Percentiles rank a stretch among this genome's conserved stretches.
phyloP scores from a whole-genome alignment of 2,797 vertebrate genomes.

The Vultur gryphus region DNA sequence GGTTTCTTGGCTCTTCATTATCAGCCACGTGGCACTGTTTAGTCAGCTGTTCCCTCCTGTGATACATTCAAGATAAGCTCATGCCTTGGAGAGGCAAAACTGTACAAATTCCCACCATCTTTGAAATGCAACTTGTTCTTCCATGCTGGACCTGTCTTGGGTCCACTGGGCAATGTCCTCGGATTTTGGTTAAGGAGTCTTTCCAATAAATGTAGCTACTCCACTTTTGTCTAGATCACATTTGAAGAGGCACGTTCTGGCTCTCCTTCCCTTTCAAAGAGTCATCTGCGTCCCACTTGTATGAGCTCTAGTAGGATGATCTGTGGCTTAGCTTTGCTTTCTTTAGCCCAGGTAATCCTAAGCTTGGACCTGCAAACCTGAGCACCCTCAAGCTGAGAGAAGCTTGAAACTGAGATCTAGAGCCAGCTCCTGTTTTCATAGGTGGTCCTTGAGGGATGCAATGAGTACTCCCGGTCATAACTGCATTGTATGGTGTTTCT shows the following conservation, averaged over 20 bases:
- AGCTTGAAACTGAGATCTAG: not conserved
- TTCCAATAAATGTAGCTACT: not conserved
- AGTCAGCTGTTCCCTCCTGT: not conserved
- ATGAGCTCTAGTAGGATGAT: not conserved
- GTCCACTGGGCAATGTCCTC: not conserved
- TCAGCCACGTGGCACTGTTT: not conserved
- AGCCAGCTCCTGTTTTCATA: not conserved
- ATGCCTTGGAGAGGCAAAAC: not conserved
- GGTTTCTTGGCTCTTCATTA: not conserved
- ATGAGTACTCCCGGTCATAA: not conserved
- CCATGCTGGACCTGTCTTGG: not conserved
- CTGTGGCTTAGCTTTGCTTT: not conserved
- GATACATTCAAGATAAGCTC: not conserved
- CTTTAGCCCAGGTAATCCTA: not conserved
- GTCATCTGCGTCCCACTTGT: not conserved
- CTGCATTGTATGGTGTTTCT: fast-evolving
- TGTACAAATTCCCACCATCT: not conserved
- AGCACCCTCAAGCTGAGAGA: not conserved
- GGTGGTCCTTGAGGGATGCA: not conserved
- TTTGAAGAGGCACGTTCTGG: not conserved
- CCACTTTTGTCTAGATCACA: not conserved
- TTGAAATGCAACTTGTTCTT: not conserved
- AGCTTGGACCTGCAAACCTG: not conserved
- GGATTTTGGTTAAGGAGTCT: not conserved
- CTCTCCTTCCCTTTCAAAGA: not conserved